Base-by-base conservation (phyloP, 2,888 invertebrate species). In the Caenorhabditis becei region DNA sequence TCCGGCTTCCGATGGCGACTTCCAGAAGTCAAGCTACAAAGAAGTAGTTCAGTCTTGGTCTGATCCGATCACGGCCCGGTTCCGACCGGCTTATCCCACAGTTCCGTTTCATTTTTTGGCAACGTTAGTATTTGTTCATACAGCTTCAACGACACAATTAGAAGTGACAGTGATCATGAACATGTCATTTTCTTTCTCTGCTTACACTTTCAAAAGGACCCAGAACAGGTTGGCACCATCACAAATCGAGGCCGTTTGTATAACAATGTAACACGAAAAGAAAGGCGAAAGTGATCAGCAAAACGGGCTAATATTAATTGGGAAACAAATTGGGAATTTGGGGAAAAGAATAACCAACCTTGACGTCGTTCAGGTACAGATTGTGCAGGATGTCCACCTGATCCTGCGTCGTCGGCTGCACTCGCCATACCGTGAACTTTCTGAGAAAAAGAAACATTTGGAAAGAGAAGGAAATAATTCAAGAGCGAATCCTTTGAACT, bases 21-120 rank as follows among this genome's bases (percentile, higher is more conserved):
- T 89, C 91, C 91, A 91, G 74, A 90, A 90, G 59, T 90, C 89
- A 28, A 87, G 70, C 87, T 86, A 67, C 41, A 16, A 7, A 1
- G 56, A 23, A 20, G n/a, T 14, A 23, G 23, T 44, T 10, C 32
- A 10, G 32, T 32, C 32, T 32, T 32, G 32, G 10, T 32, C 32
- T 10, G 32, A 10, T 32, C 32, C n/a, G 44, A 23, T 59, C 37
- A 23, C 14, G 23, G 3, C n/a, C 11, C 18, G 1, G 26, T 61
- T 11, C 24, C 51, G 24, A 23, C 51, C 24, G 24, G 51, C 23
- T 51, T 51, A 51, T 51, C 51, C 51, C 24, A 23, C 51, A 41
- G 41, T 23, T 24, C 28, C 54, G 54, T 28, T 51, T 23, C 24
- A 14, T 51, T 51, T 51, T 51, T 51, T 54, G 54, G 54, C 54